Percentiles rank a stretch among this genome's conserved stretches.
These are phyloP conservation scores for Temnothorax nylanderi DNA, from an alignment of 1,140 invertebrate species.

Conservation along the genomic window DNA sequence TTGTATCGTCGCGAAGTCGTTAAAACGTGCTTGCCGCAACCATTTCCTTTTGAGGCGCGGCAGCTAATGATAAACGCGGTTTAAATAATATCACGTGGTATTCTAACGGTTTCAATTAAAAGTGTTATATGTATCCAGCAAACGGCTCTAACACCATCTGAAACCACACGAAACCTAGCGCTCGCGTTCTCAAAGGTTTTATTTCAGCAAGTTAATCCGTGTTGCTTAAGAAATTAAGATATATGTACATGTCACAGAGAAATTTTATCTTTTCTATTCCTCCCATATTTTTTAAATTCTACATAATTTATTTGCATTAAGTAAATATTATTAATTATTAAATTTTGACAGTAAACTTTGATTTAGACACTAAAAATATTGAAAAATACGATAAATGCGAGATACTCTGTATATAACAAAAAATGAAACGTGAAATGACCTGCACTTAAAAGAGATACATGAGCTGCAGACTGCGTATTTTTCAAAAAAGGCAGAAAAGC, in stretches of 20 bases:
- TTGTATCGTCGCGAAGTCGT: conserved; percentile 73
- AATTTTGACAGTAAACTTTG: background rate
- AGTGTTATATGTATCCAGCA: conserved; percentile 15
- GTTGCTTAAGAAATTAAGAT: background rate
- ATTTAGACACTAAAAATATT: background rate
- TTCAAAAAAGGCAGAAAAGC: background rate
- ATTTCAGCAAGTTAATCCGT: background rate
- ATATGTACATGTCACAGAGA: background rate
- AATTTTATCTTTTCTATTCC: background rate
- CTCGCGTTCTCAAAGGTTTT: background rate
- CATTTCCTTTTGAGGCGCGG: conserved; percentile 49
- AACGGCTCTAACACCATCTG: background rate
- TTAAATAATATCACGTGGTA: conserved; percentile 50
- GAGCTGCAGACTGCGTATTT: background rate
- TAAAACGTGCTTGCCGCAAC: conserved; percentile 64
- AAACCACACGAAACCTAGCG: background rate
- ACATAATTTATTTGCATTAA: background rate
- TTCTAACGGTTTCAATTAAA: conserved; percentile 8
- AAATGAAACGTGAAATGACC: background rate
- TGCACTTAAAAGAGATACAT: background rate
- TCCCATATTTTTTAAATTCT: background rate
- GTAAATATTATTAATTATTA: background rate
- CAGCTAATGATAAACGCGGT: conserved; percentile 32
- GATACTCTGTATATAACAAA: background rate
- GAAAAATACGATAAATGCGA: background rate